Evolutionary conservation across 2,888 invertebrate genomes (phyloP), one percentile per base, ranked within the genome.

Genomic region (Metellina segmentata): DNA sequence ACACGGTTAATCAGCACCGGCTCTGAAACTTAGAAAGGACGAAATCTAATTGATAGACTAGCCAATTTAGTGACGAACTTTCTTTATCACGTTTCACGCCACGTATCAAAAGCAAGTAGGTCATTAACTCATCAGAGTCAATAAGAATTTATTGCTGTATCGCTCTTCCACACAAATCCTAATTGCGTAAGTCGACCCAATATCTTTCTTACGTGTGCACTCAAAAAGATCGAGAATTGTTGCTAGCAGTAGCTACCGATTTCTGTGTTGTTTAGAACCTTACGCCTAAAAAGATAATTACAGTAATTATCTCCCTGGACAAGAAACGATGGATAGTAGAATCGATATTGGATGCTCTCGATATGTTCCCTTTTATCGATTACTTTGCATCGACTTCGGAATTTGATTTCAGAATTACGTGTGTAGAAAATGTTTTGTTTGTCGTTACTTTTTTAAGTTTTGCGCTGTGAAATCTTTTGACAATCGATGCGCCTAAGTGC

Each of bases 241-340:
- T 72, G 82, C 72, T 72, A 53, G 51, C 71, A 20, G 34, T 52
- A 7, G 52, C 71, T 72, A 13, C 19, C 75, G 48, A 75, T 9
- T 72, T 4, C 51, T 51, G 71, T 72, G 71, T 52, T 51, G 70
- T 49, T 19, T n/a, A 13, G 49, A 49, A 11, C 72, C 51, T 20
- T 48, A 82, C 20, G 19, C 52, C 72, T 71, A 82, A 72, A 82
- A 72, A 71, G 72, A 82, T 71, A 82, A 82, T 82, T 82, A 72
- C 82, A 6, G 71, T 82, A 82, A 82, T 82, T 72, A 16, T 0
- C 48, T 51, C n/a, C 51, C 6, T 11, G 20, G 52, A 72, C 7
- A 52, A 52, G 51, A 19, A 72, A 72, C 34, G 82, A 82, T 19
- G 51, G 20, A n/a, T n/a, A 52, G 20, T 19, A 52, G 52, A 82